These are phyloP conservation scores for Eudyptes chrysolophus DNA, from an alignment of 2,113 vertebrate species.

Conservation along the genomic window DNA sequence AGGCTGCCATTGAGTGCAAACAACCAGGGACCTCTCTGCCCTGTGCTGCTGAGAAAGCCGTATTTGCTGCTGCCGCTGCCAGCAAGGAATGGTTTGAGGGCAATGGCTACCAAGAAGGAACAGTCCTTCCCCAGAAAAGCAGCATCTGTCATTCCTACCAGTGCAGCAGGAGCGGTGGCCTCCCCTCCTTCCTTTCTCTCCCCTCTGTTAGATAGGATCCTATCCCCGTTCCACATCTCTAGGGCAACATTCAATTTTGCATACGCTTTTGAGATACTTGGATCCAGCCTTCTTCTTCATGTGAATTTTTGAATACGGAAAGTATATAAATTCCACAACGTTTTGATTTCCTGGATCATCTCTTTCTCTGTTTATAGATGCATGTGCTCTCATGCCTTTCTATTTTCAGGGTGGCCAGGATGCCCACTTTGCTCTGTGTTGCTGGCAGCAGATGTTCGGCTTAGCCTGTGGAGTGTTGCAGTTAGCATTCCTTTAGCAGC, in stretches of 20 bases:
- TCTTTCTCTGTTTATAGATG: neutral
- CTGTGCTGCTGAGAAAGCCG: neutral
- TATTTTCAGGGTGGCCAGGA: neutral
- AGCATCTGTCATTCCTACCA: rapidly evolving
- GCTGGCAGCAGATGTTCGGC: neutral
- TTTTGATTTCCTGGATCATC: neutral
- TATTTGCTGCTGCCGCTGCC: rapidly evolving
- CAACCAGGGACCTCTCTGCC: neutral
- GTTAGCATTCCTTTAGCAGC: neutral
- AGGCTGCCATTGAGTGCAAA: rapidly evolving
- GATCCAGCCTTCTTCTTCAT: neutral
- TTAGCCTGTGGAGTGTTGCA: neutral
- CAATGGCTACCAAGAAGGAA: neutral
- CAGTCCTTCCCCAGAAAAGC: neutral
- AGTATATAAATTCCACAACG: rapidly evolving
- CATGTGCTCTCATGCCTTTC: neutral
- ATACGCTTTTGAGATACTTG: neutral
- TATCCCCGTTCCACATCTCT: neutral
- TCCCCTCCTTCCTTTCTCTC: neutral
- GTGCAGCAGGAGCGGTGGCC: neutral
- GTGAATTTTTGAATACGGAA: neutral
- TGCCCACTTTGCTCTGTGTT: neutral
- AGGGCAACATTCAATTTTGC: neutral
- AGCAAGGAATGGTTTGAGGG: neutral
- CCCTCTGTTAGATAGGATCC: neutral